Evolutionary conservation across 2,113 vertebrate genomes (phyloP), one percentile per base, ranked within the genome.

Genomic region (Tringa solitaria): DNA sequence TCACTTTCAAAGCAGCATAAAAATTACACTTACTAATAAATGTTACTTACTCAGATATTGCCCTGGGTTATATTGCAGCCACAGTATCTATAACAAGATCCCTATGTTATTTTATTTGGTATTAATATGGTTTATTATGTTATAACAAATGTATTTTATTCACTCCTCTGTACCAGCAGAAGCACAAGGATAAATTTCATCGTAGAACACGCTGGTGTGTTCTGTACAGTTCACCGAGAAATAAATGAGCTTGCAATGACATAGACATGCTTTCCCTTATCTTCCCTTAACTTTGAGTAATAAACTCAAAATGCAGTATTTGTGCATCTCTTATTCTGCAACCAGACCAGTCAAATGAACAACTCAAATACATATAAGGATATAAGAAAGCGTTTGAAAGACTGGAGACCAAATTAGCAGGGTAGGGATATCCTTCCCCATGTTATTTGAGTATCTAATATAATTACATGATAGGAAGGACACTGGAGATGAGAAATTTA

Each of bases 91-190:
- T 82, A 92, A 91, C 76, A 93, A 92, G 73, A 95, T 63, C 74
- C 77, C 50, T 69, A 39, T 21, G 57, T n/a, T 84, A 67, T 91
- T 93, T 94, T 89, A 50, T 92, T 84, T 0, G 0, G 65, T 78
- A 94, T 78, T 96, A 97, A 93, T 85, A 65, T 48, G 72, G 95
- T 95, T 96, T 96, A 95, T 95, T 87, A 53, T 33, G 63, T 54
- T 89, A 33, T 43, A 90, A 88, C 69, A 88, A 74, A 85, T 54
- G 48, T 50, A 84, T 93, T 94, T 92, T 88, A 88, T 87, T 91
- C 93, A 79, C n/a, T 93, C 35, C 67, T 84, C 91, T 84, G 75
- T 60, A 82, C 45, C 85, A 90, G 28, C 79, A 89, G 79, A 60
- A 94, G 80, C 50, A 91, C 45, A 77, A 51, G 50, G 75, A 93